Evolutionary conservation across 2,797 vertebrate genomes (phyloP).

Genomic region (Synaphobranchus kaupii): DNA sequence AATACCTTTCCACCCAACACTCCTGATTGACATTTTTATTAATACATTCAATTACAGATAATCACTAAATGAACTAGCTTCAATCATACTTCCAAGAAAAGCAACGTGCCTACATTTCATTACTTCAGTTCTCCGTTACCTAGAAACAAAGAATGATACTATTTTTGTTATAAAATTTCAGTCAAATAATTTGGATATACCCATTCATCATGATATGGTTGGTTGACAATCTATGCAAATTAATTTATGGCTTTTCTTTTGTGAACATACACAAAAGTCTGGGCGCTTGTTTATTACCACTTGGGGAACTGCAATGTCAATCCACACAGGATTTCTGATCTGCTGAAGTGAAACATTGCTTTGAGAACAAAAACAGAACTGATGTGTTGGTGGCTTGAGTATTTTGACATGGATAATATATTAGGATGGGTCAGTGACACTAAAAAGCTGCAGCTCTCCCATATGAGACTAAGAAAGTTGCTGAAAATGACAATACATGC

Average conservation of each 20-base stretch:
- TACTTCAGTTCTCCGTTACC: not conserved
- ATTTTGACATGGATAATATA: not conserved
- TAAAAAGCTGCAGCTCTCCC: not conserved
- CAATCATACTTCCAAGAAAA: not conserved
- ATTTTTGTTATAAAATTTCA: not conserved
- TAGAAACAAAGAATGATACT: not conserved
- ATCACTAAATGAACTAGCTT: not conserved
- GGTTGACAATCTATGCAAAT: not conserved
- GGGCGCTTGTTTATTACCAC: not conserved
- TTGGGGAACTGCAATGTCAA: not conserved
- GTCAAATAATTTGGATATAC: not conserved
- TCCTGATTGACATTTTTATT: not conserved
- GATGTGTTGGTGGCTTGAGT: not conserved
- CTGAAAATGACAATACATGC: not conserved
- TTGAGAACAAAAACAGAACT: not conserved
- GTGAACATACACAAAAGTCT: not conserved
- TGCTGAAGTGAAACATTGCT: not conserved
- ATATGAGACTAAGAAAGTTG: not conserved
- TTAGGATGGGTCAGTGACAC: not conserved
- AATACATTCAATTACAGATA: not conserved
- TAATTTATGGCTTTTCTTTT: not conserved
- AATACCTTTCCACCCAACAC: too few species aligned
- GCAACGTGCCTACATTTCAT: not conserved
- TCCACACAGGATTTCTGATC: not conserved
- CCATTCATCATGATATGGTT: not conserved